A percentile compares a stretch with the other conserved stretches of the same genome.
Evolutionary conservation across 1,140 invertebrate species (phyloP).

Genomic region (Nebria ingens): DNA sequence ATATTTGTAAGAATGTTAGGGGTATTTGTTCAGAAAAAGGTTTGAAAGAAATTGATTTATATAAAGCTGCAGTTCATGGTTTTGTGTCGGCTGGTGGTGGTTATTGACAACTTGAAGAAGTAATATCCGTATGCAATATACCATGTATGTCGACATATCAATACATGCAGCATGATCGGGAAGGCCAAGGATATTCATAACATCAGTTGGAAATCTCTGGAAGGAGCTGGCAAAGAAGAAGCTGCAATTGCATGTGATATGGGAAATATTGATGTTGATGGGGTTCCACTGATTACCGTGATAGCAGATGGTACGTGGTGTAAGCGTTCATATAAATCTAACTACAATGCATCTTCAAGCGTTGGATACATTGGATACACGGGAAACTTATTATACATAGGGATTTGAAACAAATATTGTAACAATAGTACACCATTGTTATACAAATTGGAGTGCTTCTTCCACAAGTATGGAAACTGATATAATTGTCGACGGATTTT

Average conservation of each 20-base stretch:
- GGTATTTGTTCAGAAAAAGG: no score
- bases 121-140: no score
- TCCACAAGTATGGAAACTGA: conserved; percentile 32
- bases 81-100: no score
- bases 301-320: conserved; percentile 26
- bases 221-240: conserved; percentile 21
- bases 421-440: conserved; percentile 16
- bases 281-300: conserved; percentile 24
- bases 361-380: conserved; percentile 27
- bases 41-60: no score
- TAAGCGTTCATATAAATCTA: conserved; percentile 25
- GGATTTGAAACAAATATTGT: conserved; percentile 29
- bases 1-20: no score
- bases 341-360: no score
- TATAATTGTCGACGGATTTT: conserved; percentile 31
- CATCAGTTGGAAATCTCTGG: no score
- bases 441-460: conserved; percentile 22
- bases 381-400: conserved; percentile 27
- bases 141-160: no score
- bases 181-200: no score
- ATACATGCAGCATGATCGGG: no score
- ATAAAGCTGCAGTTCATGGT: no score
- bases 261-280: conserved; percentile 25
- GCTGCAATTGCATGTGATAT: conserved; percentile 20
- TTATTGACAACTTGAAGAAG: no score